Conservation (phyloP, 2,797 vertebrate genomes). For the Ibycter americanus region DNA sequence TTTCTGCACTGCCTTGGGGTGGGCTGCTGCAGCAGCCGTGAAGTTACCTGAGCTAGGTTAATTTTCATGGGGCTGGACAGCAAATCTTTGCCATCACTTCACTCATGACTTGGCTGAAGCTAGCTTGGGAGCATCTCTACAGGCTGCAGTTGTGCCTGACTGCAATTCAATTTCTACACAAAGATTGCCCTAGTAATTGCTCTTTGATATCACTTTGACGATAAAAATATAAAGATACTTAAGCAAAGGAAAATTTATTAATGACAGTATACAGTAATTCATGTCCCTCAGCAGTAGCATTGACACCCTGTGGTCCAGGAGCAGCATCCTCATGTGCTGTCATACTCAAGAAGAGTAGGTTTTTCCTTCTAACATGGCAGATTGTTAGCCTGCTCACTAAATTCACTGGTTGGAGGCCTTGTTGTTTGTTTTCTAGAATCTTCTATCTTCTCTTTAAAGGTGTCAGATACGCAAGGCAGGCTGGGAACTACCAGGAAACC, state of each 20-base stretch:
- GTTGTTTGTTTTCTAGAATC: neutral
- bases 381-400: neutral
- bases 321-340: neutral
- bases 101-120: neutral
- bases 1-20: neutral
- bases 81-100: neutral
- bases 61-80: neutral
- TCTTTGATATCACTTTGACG: neutral
- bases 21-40: neutral
- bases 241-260: neutral
- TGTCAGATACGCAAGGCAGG: conserved; percentile 81
- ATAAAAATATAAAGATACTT: neutral
- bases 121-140: neutral
- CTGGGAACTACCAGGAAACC: conserved; percentile 83
- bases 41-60: neutral
- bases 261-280: neutral
- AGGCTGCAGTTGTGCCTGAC: neutral
- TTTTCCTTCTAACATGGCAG: neutral
- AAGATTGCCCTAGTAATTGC: neutral
- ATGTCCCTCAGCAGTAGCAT: neutral
- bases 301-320: neutral
- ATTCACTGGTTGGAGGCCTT: neutral
- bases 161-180: neutral
- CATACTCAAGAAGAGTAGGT: too few species aligned
- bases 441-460: conserved; percentile 71